These are phyloP conservation scores for Scalopus aquaticus DNA, from an alignment of 2,113 vertebrate species.

Conservation along the genomic window DNA sequence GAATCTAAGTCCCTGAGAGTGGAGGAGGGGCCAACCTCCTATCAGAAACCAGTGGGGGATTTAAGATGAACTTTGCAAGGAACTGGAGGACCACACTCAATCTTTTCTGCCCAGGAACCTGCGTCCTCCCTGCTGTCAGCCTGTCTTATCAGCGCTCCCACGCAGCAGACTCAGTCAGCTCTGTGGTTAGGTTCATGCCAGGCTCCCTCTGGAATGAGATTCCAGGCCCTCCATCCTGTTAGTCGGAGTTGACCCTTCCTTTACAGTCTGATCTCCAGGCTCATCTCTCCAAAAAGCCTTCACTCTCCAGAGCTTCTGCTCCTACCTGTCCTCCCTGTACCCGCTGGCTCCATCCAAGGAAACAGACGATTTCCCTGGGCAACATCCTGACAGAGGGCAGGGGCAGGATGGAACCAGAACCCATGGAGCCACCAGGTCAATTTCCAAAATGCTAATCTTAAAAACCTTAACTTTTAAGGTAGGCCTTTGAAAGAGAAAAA, in stretches of 20 bases:
- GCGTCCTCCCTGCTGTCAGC: background rate
- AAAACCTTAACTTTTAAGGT: background rate
- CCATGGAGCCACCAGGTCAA: background rate
- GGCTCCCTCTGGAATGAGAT: background rate
- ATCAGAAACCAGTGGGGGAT: background rate
- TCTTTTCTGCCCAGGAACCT: background rate
- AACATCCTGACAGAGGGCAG: background rate
- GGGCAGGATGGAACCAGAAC: background rate
- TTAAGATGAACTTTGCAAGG: background rate
- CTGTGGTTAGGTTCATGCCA: background rate
- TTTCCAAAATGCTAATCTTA: background rate
- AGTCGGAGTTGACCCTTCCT: background rate
- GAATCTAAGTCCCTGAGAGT: background rate
- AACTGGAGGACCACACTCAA: fast-evolving
- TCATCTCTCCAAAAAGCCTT: background rate
- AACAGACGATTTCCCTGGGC: background rate
- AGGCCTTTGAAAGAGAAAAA: background rate
- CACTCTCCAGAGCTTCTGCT: fast-evolving
- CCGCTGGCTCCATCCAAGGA: too few relatives aligned
- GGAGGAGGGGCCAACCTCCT: background rate
- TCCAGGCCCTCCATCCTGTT: background rate
- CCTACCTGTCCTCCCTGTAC: background rate
- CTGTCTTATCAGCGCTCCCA: background rate
- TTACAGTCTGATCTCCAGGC: background rate
- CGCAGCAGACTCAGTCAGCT: background rate